These are phyloP conservation scores for Brachyptera risi DNA, from an alignment of 2,888 invertebrate species.

Conservation along the genomic window DNA sequence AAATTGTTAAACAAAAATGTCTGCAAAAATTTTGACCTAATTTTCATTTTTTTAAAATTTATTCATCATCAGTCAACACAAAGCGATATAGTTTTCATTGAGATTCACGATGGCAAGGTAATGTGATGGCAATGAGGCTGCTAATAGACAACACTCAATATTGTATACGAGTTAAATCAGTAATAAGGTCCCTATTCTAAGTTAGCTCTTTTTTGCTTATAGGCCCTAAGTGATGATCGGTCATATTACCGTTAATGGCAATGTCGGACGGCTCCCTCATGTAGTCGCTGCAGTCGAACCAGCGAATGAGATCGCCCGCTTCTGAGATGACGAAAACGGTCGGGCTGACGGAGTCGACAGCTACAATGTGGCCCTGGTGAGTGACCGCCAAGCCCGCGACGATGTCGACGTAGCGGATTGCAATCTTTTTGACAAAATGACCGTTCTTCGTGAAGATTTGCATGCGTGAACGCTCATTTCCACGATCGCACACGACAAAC, in stretches of 20 bases:
- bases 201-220: no score
- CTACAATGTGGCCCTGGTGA: slow-evolving; percentile 87
- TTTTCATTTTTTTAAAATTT: no score
- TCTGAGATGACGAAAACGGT: slow-evolving; percentile 93
- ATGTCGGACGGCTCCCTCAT: slow-evolving; percentile 98
- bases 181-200: no score
- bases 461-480: slow-evolving; percentile 94
- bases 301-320: slow-evolving; percentile 85
- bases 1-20: no score
- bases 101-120: no score
- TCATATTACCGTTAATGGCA: slow-evolving; percentile 82
- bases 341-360: slow-evolving; percentile 95
- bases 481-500: slow-evolving; percentile 96
- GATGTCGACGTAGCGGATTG: slow-evolving; percentile 80
- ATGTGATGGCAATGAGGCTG: no score
- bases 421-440: slow-evolving; percentile 93
- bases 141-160: no score
- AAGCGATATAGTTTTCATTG: no score
- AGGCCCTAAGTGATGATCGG: no score
- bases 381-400: slow-evolving; percentile 94
- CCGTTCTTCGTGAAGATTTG: slow-evolving; percentile 96
- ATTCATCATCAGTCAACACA: no score
- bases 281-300: slow-evolving; percentile 97
- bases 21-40: no score
- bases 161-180: no score